These are phyloP conservation scores for Mythimna albipuncta DNA, from an alignment of 2,888 invertebrate species.

Conservation along the genomic window DNA sequence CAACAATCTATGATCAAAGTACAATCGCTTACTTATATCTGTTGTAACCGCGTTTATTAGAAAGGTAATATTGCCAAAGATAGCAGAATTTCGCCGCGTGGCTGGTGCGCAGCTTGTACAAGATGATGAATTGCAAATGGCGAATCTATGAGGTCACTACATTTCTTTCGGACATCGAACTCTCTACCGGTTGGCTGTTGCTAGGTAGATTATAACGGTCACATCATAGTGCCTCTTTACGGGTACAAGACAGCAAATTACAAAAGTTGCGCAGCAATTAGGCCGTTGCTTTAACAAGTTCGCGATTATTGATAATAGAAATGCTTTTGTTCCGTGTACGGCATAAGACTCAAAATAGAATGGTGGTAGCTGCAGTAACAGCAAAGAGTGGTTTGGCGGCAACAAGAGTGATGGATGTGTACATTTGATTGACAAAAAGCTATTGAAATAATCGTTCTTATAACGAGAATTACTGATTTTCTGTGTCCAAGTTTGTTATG, in stretches of 20 bases:
- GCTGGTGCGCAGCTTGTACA: conserved; percentile 76
- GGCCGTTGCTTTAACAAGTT: conserved; percentile 60
- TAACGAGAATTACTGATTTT: conserved; percentile 51
- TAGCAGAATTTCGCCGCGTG: conserved; percentile 65
- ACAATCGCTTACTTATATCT: conserved; percentile 45
- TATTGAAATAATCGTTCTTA: conserved; percentile 59
- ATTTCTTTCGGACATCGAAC: conserved; percentile 87
- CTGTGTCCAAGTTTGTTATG: conserved; percentile 24
- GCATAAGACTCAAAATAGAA: conserved; percentile 61
- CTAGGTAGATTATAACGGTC: conserved; percentile 85
- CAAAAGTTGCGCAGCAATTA: conserved; percentile 72
- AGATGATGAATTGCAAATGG: conserved; percentile 87
- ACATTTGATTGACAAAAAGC: conserved; percentile 65
- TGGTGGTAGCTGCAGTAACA: conserved; percentile 32
- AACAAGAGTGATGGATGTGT: conserved; percentile 65
- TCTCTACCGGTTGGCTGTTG: conserved; percentile 78
- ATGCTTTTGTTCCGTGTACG: conserved; percentile 46
- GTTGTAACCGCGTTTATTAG: conserved; percentile 50
- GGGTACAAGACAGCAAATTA: conserved; percentile 72
- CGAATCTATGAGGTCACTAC: conserved; percentile 86
- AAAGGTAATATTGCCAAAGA: conserved; percentile 66
- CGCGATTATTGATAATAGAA: conserved; percentile 60
- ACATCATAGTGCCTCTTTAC: conserved; percentile 75
- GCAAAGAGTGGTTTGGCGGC: conserved; percentile 50
- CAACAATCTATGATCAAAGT: conserved; percentile 35